Percentiles rank a stretch among this genome's conserved stretches.
phyloP scores from a whole-genome alignment of 2,113 vertebrate species.

The Cephalopterus ornatus region DNA sequence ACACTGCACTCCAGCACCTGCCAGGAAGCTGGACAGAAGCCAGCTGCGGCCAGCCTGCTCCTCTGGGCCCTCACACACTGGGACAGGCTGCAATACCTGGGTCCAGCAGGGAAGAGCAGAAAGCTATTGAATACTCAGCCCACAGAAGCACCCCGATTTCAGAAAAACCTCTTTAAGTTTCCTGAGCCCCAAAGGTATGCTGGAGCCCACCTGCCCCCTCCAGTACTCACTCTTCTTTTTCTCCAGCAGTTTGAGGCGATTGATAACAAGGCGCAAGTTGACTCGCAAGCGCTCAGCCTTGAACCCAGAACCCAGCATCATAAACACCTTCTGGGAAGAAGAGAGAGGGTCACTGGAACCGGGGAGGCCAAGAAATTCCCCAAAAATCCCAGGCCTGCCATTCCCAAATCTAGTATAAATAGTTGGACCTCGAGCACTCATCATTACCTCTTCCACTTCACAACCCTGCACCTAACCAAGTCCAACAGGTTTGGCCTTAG shows the following conservation, averaged over 20 bases:
- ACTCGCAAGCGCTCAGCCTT: constrained; percentile 93
- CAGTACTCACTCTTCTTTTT: constrained; percentile 96
- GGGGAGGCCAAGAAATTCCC: neutral
- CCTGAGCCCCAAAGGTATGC: neutral
- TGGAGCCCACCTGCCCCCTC: neutral
- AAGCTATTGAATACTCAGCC: neutral
- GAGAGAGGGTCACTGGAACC: neutral
- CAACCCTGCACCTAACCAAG: neutral
- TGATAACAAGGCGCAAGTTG: constrained; percentile 95
- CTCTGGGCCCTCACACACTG: fast-evolving
- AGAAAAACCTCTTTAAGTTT: neutral
- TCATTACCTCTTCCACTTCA: neutral
- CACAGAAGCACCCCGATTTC: neutral
- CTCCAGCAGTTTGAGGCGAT: constrained; percentile 95
- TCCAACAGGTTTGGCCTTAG: neutral
- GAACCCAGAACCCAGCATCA: constrained; percentile 92
- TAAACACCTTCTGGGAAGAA: constrained; percentile 46
- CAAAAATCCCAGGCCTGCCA: neutral
- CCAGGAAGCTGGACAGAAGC: neutral
- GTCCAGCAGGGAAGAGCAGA: neutral
- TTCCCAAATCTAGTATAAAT: neutral
- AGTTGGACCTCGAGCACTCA: neutral
- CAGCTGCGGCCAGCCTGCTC: neutral
- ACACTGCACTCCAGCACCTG: too few relatives aligned
- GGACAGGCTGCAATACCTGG: neutral